Base-by-base conservation (phyloP, 2,888 invertebrate genomes). In the Gastrophysa polygoni region DNA sequence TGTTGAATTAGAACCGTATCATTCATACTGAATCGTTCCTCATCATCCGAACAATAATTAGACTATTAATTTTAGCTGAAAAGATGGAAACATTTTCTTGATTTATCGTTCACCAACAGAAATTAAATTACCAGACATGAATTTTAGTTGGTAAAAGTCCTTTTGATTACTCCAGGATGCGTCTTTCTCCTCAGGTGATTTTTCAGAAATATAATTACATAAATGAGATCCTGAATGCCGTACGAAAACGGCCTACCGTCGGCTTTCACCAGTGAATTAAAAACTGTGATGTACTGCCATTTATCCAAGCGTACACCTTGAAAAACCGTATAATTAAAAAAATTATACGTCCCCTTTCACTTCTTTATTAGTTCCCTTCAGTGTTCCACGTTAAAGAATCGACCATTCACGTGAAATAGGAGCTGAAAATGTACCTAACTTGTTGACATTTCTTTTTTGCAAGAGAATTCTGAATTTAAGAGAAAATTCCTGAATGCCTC, bases 291-390 rank as follows among this genome's bases (percentile, higher is more conserved):
- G 46, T 63, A 63, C 55, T 32, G 63, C 48, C 56, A 59, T 49
- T 46, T 56, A 58, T 17, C 43, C 47, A 34, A 29, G 49, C 49
- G 56, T 56, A 61, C 52, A 43, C 38, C 59, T 55, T 54, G 59
- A 55, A 63, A 59, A 56, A 63, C 47, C 59, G 63, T 58, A 63
- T 63, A 63, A 63, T 63, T 58, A 63, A 47, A 59, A 56, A 59
- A 63, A 63, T 63, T 63, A 63, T 63, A 55, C 58, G 47, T 54
- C 63, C 50, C 55, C 55, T 59, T 59, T 63, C 55, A 50, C 44
- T 44, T 54, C 44, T 51, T 63, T 63, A 59, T 63, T 63, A 59
- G 58, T 50, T 56, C 46, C 51, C 46, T 49, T 49, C 5, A 55
- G 44, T 47, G 38, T 38, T 63, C 38, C 46, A 55, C 43, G 50